Conservation (phyloP, 2,888 invertebrate genomes). For the Diaphora mendica region DNA sequence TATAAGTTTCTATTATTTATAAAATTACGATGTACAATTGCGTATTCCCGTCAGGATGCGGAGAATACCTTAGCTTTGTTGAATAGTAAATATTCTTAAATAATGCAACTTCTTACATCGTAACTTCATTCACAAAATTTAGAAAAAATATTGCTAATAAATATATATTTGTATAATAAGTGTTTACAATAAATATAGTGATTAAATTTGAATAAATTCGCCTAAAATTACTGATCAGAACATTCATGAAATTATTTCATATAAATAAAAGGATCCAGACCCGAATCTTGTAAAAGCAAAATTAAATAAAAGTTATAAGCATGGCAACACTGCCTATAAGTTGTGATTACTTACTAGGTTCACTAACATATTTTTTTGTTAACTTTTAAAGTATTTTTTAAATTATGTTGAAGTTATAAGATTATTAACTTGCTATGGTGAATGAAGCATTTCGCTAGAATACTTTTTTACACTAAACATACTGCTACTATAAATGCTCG, state of each 20-base stretch:
- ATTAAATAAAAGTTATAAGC: slow-evolving; percentile 24
- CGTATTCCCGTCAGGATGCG: not conserved
- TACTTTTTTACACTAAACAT: slow-evolving; percentile 4
- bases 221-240: slow-evolving; percentile 42
- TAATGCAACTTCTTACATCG: slow-evolving; percentile 16
- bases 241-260: slow-evolving; percentile 22
- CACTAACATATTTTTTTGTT: slow-evolving; percentile 13
- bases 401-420: not conserved
- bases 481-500: slow-evolving; percentile 31
- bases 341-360: slow-evolving; percentile 16
- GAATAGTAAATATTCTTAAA: not conserved
- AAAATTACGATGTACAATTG: slow-evolving; percentile 24
- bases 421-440: slow-evolving; percentile 1
- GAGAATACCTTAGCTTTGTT: not conserved
- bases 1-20: slow-evolving; percentile 3
- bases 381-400: slow-evolving; percentile 7
- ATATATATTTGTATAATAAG: slow-evolving; percentile 19
- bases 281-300: slow-evolving; percentile 24
- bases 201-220: slow-evolving; percentile 59
- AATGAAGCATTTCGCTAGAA: slow-evolving; percentile 11
- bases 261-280: slow-evolving; percentile 33
- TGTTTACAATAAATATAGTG: slow-evolving; percentile 42
- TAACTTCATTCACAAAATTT: slow-evolving; percentile 24
- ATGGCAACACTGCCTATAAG: slow-evolving; percentile 39
- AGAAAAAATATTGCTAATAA: slow-evolving; percentile 24